Evolutionary conservation across 2,888 invertebrate species (phyloP).

Genomic region (Ichneumoninae sp.): DNA sequence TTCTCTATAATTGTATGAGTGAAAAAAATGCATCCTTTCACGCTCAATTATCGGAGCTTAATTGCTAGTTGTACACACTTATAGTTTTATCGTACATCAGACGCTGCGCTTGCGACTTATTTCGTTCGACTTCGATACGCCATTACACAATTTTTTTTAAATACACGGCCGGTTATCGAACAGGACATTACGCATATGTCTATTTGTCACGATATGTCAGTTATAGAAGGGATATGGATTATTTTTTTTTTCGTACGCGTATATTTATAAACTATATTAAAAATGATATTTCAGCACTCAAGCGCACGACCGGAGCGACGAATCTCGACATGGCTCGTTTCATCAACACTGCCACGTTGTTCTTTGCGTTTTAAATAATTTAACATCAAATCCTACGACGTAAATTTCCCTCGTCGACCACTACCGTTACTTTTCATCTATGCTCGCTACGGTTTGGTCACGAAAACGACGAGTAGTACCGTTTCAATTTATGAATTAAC

Average conservation of each 20-base stretch:
- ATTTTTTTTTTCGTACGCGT: conserved; percentile 18
- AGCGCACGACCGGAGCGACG: conserved; percentile 6
- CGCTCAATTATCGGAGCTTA: conserved; percentile 41
- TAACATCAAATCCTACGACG: conserved; percentile 29
- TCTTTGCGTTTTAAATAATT: conserved; percentile 24
- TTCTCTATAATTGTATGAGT: conserved; percentile 42
- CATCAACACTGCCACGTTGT: neutral
- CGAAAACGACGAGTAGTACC: conserved; percentile 56
- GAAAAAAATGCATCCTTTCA: conserved; percentile 24
- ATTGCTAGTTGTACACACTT: conserved; percentile 49
- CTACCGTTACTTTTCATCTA: conserved; percentile 20
- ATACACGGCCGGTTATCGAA: conserved; percentile 56
- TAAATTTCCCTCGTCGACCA: conserved; percentile 24
- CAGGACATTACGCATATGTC: conserved; percentile 53
- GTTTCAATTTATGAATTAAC: conserved; percentile 52
- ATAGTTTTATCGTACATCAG: conserved; percentile 33
- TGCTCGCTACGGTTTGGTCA: conserved; percentile 17
- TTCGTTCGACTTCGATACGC: conserved; percentile 3
- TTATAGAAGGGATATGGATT: conserved; percentile 52
- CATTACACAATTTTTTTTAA: conserved; percentile 32
- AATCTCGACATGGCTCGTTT: conserved; percentile 9
- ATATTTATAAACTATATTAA: conserved; percentile 21
- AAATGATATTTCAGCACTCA: conserved; percentile 21
- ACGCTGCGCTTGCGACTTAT: conserved; percentile 33
- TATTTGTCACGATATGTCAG: conserved; percentile 68